Base-by-base conservation (phyloP, 2,888 invertebrate species). In the Macropis europaea region DNA sequence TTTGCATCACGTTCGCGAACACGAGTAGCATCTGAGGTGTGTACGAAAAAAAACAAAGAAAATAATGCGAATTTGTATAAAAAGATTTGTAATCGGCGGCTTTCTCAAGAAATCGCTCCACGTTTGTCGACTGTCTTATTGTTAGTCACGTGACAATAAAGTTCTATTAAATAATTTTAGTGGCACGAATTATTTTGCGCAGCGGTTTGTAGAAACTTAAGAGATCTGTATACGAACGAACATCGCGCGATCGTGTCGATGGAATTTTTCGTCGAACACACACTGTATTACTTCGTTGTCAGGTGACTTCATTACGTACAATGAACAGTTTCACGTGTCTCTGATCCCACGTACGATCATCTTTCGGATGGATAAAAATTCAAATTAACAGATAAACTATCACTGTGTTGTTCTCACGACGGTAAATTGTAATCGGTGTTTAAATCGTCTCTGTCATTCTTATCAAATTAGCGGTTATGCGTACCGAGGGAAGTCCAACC, bases 141-240 rank as follows among this genome's bases (percentile, higher is more conserved):
- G 73, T 80, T 80, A 84, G 81, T 84, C 77, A 77, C 74, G 73
- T 84, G 84, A 84, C 83, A 85, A 86, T 86, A 86, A 87, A 86
- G 73, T 82, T 81, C 73, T 79, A 77, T 75, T 73, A 76, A 85
- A 57, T 57, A 64, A 74, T 34, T 15, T 36, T 6, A 34, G 34
- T 52, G 43, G n/a, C 63, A 52, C 34, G 30, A 47, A 45, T 71
- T 62, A 71, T 61, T 69, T 57, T 57, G n/a, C 38, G 43, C 24
- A 43, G 26, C 24, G 40, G 34, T 43, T 9, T 47, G n/a, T n/a
- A 47, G n/a, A 15, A 42, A 34, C 26, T 30, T 53, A 34, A 11
- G 32, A 26, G 11, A 63, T 28, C 15, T 53, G 4, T 19, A n/a
- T n/a, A 4, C 24, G 13, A 32, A 43, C 19, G 17, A 15, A 47